Evolutionary conservation across 1,140 invertebrate genomes (phyloP), one percentile per base, ranked within the genome.

Genomic region (Pseudomyrmex pallidus): DNA sequence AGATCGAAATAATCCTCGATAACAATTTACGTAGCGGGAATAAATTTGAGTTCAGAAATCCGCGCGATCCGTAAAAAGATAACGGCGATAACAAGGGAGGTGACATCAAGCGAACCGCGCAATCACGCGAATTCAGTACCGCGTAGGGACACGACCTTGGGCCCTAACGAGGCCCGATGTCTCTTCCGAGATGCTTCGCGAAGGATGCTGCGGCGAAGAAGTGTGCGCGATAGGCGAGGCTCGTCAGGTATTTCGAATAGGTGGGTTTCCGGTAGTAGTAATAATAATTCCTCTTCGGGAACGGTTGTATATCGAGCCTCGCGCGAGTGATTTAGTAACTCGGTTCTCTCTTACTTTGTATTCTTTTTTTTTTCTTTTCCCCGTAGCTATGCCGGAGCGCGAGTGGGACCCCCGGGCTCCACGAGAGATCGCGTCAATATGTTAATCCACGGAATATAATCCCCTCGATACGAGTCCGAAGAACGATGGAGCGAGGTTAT

Each of bases 401-500:
- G 22, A 57, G 35, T 7, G 5, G 7, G 35, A 35, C 35, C 17
- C 9, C 57, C n/a, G 22, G 63, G 61, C 50, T 67, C 59, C 62
- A 84, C 44, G 78, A 87, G 35, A 85, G 87, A 90, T 82, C 89
- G 90, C 91, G 91, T 94, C 93, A 92, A 93, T 94, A 94, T 94
- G 93, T 94, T 94, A 94, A 94, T 94, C 92, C 92, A 90, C 88
- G 87, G 84, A 90, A 91, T 92, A 93, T 93, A 93, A 93, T 93
- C 91, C 87, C 62, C 86, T 90, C 88, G 88, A 90, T 90, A 89
- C 87, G 87, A 85, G 59, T 59, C 35, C 50, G 56, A 83, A 35
- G 66, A 77, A 84, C 74, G 85, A 89, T 57, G 74, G 86, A 86
- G 83, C 73, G 86, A 91, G 91, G 91, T 94, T 93, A 93, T 94